Evolutionary conservation across 1,140 invertebrate genomes (phyloP).

Genomic region (Pseudobourletiella spinata): DNA sequence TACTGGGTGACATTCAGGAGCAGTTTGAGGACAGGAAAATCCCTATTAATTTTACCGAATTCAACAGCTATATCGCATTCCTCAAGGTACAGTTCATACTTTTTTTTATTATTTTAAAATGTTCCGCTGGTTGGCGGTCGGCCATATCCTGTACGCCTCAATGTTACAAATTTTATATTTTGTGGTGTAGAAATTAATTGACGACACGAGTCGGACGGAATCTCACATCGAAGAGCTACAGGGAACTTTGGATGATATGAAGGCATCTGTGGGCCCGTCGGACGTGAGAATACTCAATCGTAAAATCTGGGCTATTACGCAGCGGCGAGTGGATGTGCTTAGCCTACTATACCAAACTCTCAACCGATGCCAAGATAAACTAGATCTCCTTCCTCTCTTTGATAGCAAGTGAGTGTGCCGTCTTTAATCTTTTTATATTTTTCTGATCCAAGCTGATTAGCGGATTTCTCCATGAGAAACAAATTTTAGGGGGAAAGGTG

Average conservation of each 20-base stretch:
- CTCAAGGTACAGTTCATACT: conserved; percentile 4
- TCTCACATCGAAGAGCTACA: conserved; percentile 26
- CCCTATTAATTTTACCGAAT: background rate
- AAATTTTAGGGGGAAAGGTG: no score
- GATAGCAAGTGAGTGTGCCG: conserved; percentile 51
- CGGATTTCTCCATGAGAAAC: no score
- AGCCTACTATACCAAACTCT: conserved; percentile 64
- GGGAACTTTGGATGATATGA: conserved; percentile 50
- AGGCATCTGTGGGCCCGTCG: conserved; percentile 72
- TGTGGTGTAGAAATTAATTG: conserved; percentile 11
- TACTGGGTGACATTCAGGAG: conserved; percentile 54
- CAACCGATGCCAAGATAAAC: conserved; percentile 62
- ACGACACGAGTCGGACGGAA: background rate
- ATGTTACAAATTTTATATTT: no score
- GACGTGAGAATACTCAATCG: conserved; percentile 75
- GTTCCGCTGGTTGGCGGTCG: no score
- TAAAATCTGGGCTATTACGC: conserved; percentile 60
- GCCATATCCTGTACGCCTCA: no score
- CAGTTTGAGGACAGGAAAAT: conserved; percentile 50
- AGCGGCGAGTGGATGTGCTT: conserved; percentile 68
- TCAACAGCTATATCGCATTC: background rate
- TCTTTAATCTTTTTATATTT: no score
- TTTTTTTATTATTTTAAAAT: no score
- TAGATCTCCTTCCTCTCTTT: conserved; percentile 62
- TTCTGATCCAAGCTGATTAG: no score